Evolutionary conservation across 1,140 invertebrate genomes (phyloP).

Genomic region (Neodiprion lecontei): DNA sequence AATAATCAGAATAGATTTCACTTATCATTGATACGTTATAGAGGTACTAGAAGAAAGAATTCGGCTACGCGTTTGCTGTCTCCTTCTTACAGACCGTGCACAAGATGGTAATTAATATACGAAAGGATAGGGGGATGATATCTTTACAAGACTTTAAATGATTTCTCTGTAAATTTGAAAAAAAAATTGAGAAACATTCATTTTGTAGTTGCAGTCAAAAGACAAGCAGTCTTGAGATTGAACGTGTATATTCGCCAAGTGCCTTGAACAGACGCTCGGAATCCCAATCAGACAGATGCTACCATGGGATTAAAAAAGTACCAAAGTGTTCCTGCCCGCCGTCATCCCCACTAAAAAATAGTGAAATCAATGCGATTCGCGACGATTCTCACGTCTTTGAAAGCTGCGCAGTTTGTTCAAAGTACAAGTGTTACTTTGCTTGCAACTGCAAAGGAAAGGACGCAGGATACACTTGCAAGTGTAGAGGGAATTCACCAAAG

Average conservation of each 20-base stretch:
- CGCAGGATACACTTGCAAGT: background rate
- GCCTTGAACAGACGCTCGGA: conserved; percentile 20
- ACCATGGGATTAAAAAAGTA: conserved; percentile 24
- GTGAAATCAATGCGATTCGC: conserved; percentile 26
- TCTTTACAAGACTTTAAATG: no score
- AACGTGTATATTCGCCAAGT: conserved; percentile 4
- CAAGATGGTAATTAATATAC: background rate
- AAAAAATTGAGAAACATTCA: background rate
- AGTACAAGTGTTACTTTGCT: conserved; percentile 52
- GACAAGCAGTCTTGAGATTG: conserved; percentile 9
- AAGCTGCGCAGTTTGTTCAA: conserved; percentile 51
- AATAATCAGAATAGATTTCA: background rate
- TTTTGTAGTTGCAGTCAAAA: conserved; percentile 17
- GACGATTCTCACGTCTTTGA: conserved; percentile 40
- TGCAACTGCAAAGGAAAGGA: conserved; percentile 11
- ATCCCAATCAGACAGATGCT: conserved; percentile 29
- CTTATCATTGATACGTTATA: conserved; percentile 3
- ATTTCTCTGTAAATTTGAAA: no score
- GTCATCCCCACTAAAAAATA: conserved; percentile 16
- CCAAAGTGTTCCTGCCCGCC: conserved; percentile 13
- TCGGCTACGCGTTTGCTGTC: background rate
- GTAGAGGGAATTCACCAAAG: conserved; percentile 16
- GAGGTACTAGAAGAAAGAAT: background rate
- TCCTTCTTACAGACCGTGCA: background rate
- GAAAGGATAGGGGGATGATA: no score